A percentile compares a stretch with the other conserved stretches of the same genome.
These are phyloP conservation scores for Phorcus lineatus DNA, from an alignment of 2,888 invertebrate species.

Conservation along the genomic window DNA sequence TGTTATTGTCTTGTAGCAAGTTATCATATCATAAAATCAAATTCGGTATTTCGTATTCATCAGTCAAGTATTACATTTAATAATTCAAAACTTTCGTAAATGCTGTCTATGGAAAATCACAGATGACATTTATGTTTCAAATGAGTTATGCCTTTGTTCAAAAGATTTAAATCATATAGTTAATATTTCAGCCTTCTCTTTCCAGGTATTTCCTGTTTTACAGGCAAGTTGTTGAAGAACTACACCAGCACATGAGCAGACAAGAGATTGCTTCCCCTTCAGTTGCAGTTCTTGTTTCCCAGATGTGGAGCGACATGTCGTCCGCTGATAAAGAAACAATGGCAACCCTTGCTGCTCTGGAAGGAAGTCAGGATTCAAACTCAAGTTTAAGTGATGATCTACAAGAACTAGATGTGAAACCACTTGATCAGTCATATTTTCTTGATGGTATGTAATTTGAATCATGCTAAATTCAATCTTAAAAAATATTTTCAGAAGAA, in stretches of 20 bases:
- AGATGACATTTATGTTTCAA: not conserved
- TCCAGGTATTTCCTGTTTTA: constrained; percentile 58
- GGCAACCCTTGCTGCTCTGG: constrained; percentile 50
- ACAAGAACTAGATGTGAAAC: constrained; percentile 40
- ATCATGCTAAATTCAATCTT: not conserved
- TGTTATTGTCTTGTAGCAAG: no score
- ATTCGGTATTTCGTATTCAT: no score
- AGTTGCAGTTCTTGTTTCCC: constrained; percentile 39
- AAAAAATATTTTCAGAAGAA: no score
- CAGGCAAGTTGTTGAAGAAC: constrained; percentile 47
- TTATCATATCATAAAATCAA: no score
- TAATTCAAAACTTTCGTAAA: no score
- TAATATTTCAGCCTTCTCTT: not conserved
- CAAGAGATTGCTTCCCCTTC: constrained; percentile 27
- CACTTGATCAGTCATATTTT: constrained; percentile 27
- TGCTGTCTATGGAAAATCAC: no score
- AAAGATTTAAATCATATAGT: not conserved
- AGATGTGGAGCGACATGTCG: constrained; percentile 49
- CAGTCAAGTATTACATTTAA: no score
- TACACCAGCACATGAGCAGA: constrained; percentile 34
- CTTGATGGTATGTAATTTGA: not conserved
- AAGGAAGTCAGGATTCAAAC: constrained; percentile 37
- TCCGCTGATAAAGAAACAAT: constrained; percentile 44
- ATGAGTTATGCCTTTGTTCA: not conserved
- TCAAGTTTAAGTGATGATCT: constrained; percentile 43